Evolutionary conservation across 1,140 invertebrate species (phyloP).

Genomic region (Triops cancriformis): DNA sequence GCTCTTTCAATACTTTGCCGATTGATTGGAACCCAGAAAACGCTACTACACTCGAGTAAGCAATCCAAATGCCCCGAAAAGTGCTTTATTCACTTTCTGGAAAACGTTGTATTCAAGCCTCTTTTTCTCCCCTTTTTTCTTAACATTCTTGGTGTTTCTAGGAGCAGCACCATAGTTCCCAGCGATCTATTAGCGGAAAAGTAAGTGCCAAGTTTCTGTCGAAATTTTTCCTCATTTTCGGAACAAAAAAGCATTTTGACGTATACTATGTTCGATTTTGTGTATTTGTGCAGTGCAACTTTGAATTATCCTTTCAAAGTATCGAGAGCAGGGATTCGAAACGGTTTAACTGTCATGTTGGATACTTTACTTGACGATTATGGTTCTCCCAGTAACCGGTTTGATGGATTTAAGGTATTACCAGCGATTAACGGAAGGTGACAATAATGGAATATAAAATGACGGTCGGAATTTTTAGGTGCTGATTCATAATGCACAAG

Average conservation of each 20-base stretch:
- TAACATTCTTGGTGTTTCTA: constrained; percentile 31
- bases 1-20: constrained; percentile 25
- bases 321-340: constrained; percentile 11
- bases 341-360: constrained; percentile 16
- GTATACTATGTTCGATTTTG: too few species aligned
- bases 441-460: constrained; percentile 1
- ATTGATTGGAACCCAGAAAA: not conserved
- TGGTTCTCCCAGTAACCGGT: constrained; percentile 16
- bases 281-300: not conserved
- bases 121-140: constrained; percentile 30
- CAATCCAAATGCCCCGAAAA: not conserved
- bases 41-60: not conserved
- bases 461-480: constrained; percentile 35
- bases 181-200: constrained; percentile 29
- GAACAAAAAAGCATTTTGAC: too few species aligned
- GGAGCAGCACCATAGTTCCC: constrained; percentile 32
- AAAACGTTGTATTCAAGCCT: constrained; percentile 27
- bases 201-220: not conserved
- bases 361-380: constrained; percentile 19
- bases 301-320: constrained; percentile 18
- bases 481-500: constrained; percentile 31
- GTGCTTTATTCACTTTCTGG: not conserved
- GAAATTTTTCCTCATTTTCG: not conserved
- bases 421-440: not conserved
- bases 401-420: constrained; percentile 24